Base-by-base conservation (phyloP, 2,797 vertebrate species). In the Chromobotia macracanthus region DNA sequence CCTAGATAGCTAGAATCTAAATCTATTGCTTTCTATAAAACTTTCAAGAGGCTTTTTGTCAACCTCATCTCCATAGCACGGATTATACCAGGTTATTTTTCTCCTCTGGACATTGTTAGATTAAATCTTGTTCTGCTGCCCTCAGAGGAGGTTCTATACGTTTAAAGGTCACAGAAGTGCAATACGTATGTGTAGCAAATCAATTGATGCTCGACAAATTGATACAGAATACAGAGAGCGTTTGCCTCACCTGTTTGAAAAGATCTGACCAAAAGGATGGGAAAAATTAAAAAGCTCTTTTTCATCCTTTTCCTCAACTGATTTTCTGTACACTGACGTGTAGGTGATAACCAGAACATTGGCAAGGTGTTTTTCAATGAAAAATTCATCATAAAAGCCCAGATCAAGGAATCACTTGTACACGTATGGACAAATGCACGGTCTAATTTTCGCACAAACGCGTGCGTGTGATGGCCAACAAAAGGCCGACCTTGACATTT, bases 391-490 rank as follows among this genome's bases (percentile, higher is more conserved):
- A 70, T 60, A 51, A 77, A 77, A 61, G 75, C 19, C 44, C 41
- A 12, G 48, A 72, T 66, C 77, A 79, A 72, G 51, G 18, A 64
- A 44, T 72, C 50, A 79, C 23, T 72, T 55, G 60, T 56, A 50
- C 64, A 80, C 61, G 65, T 44, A 56, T 70, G 84, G 88, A 83
- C 58, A 77, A 83, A 83, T 3, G 64, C 80, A 79, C 81, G 23
- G 67, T 82, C 86, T 23, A 21, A 21, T 79, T 79, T 79, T 60
- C 5, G 23, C 60, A 9, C 77, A 56, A 46, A 79, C 13, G 18
- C 38, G 44, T 55, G 41, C 0, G 15, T 69, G 61, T 50, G n/a
- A 53, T 5, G 23, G 44, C 58, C 25, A 21, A 82, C 53, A 72
- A 80, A 77, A 73, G 73, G n/a, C 41, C 44, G 68, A 65, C 82